Conservation (phyloP, 2,888 invertebrate species). For the Neoascia interrupta region DNA sequence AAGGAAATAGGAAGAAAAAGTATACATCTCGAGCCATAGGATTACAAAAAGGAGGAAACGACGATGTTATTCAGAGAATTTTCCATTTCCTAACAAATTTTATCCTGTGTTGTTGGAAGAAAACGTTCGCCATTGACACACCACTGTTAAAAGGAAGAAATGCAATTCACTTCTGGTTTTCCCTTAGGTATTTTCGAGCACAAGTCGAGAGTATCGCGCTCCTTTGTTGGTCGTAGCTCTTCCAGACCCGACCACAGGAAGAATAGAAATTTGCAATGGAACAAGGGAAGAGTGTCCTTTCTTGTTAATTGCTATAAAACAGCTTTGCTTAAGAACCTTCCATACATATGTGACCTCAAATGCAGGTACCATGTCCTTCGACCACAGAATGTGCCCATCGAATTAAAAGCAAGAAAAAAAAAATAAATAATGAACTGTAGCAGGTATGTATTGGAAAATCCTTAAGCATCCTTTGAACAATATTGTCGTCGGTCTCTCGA, state of each 20-base stretch:
- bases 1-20: slow-evolving; percentile 25
- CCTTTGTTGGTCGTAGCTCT: not conserved
- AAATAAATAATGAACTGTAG: slow-evolving; percentile 51
- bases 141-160: slow-evolving; percentile 40
- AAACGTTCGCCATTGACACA: slow-evolving; percentile 53
- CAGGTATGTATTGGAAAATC: too few species aligned
- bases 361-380: not conserved
- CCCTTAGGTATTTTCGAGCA: slow-evolving; percentile 43
- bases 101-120: slow-evolving; percentile 24
- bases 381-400: slow-evolving; percentile 26
- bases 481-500: slow-evolving; percentile 5
- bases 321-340: slow-evolving; percentile 15
- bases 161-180: slow-evolving; percentile 47
- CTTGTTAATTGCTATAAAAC: slow-evolving; percentile 51
- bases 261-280: not conserved
- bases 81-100: slow-evolving; percentile 65
- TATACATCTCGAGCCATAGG: not conserved
- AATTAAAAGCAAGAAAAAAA: not conserved
- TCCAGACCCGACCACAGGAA: not conserved
- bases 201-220: slow-evolving; percentile 20
- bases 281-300: slow-evolving; percentile 38
- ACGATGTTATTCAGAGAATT: slow-evolving; percentile 65
- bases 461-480: slow-evolving; percentile 52
- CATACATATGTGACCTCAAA: too few species aligned
- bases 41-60: slow-evolving; percentile 39